phyloP scores from a whole-genome alignment of 2,888 invertebrate genomes.

The Globia sparganii region DNA sequence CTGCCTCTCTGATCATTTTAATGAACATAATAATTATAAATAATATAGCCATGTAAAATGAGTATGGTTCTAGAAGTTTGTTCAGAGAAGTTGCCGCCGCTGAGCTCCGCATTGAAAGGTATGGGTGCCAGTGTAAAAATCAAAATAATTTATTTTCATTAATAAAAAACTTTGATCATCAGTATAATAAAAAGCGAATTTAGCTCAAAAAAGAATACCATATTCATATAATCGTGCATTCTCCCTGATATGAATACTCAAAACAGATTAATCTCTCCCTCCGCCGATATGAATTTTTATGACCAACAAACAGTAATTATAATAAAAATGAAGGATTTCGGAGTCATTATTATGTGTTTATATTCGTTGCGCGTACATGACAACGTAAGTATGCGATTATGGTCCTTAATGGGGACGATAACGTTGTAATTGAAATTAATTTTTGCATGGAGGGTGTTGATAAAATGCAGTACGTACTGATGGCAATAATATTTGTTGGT shows the following conservation, averaged over 20 bases:
- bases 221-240: conserved; percentile 37
- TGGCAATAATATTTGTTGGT: neutral
- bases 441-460: conserved; percentile 19
- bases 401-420: conserved; percentile 22
- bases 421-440: conserved; percentile 12
- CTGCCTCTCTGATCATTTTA: neutral
- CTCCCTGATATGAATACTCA: conserved; percentile 53
- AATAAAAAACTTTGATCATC: no score
- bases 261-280: conserved; percentile 57
- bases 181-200: conserved; percentile 31
- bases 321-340: conserved; percentile 63
- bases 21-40: neutral
- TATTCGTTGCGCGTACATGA: conserved; percentile 29
- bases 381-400: conserved; percentile 42
- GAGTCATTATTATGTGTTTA: conserved; percentile 57
- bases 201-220: conserved; percentile 13
- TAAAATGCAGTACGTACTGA: conserved; percentile 1
- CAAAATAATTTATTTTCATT: no score
- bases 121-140: no score
- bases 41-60: neutral
- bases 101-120: neutral
- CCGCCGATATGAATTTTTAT: conserved; percentile 66
- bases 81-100: neutral
- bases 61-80: neutral
- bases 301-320: conserved; percentile 65